These are phyloP conservation scores for Crax fasciolata DNA, from an alignment of 2,797 vertebrate genomes.

Conservation along the genomic window DNA sequence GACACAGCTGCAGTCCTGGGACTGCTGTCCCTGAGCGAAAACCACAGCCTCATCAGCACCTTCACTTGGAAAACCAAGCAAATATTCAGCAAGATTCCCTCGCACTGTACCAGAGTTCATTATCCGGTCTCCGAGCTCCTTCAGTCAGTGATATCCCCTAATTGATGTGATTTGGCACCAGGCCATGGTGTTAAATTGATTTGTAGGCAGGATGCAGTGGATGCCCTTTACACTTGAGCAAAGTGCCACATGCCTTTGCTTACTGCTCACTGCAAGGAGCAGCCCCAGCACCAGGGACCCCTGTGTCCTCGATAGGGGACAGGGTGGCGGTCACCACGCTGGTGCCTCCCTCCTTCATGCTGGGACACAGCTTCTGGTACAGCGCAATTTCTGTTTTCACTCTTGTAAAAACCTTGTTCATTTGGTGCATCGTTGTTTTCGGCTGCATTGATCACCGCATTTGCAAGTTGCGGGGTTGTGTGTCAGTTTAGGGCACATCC, in stretches of 20 bases:
- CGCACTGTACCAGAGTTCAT: conserved; percentile 55
- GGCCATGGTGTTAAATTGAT: conserved; percentile 65
- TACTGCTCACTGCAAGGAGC: neutral
- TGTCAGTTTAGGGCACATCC: neutral
- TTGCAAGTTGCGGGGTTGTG: neutral
- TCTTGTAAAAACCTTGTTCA: neutral
- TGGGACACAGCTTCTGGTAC: neutral
- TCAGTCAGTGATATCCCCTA: conserved; percentile 58
- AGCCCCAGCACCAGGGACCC: neutral
- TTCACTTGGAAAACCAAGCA: conserved; percentile 45
- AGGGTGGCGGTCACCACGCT: neutral
- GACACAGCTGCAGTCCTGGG: neutral
- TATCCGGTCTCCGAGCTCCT: conserved; percentile 52
- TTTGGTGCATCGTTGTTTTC: neutral
- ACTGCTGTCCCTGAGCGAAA: neutral
- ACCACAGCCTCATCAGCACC: neutral
- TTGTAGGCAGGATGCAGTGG: conserved; percentile 21
- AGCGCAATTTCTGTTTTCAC: neutral
- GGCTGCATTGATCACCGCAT: neutral
- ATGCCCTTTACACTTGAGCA: conserved; percentile 60
- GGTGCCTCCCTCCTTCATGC: neutral
- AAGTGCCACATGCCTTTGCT: conserved; percentile 32
- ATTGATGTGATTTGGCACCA: conserved; percentile 66
- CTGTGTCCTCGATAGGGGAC: neutral
- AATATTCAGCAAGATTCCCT: conserved; percentile 66